Conservation (phyloP, 2,797 vertebrate genomes). For the Lithobates sylvaticus region DNA sequence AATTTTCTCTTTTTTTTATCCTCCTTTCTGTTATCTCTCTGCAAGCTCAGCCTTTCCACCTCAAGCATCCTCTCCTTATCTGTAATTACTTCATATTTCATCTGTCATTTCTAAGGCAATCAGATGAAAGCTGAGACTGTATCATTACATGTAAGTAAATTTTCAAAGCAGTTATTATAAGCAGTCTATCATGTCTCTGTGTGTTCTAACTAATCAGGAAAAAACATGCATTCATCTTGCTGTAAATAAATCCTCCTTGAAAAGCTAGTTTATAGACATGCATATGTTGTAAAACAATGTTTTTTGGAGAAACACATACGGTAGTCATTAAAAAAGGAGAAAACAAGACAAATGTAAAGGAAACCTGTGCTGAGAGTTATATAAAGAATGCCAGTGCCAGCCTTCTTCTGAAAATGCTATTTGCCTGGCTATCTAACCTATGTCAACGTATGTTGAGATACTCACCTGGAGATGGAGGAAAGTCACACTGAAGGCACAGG, state of each 20-base stretch:
- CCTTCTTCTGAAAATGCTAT: too few relatives aligned
- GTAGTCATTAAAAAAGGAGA: not conserved
- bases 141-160: constrained; percentile 58
- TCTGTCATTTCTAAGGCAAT: constrained; percentile 54
- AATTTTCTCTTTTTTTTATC: not conserved
- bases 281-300: not conserved
- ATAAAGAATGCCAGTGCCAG: too few relatives aligned
- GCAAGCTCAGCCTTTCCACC: constrained; percentile 28
- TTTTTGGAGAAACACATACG: not conserved
- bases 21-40: constrained; percentile 22
- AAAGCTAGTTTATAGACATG: not conserved
- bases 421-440: too few relatives aligned
- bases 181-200: constrained; percentile 43
- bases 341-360: not conserved
- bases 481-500: too few relatives aligned
- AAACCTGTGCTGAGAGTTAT: not conserved
- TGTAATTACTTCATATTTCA: constrained; percentile 59
- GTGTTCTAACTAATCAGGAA: constrained; percentile 31
- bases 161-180: constrained; percentile 55
- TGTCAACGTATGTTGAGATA: too few relatives aligned
- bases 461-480: too few relatives aligned
- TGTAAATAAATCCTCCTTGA: constrained; percentile 31
- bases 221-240: constrained; percentile 10
- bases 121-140: constrained; percentile 42
- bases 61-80: constrained; percentile 34